A percentile compares a stretch with the other conserved stretches of the same genome.
phyloP scores from a whole-genome alignment of 1,140 invertebrate genomes.

The Drosophila triauraria region DNA sequence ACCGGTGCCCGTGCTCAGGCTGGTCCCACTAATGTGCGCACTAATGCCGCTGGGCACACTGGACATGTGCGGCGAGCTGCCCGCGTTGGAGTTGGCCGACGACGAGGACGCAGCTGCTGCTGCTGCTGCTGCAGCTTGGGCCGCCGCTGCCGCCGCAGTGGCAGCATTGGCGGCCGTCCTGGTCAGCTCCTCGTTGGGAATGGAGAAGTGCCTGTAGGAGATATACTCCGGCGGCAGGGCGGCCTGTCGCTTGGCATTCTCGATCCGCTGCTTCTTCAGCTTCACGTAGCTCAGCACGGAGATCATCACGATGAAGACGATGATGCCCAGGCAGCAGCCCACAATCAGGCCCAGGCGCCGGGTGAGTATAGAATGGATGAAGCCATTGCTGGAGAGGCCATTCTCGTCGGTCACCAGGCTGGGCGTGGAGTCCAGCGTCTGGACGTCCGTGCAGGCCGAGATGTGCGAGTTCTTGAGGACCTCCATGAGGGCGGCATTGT shows the following conservation, averaged over 20 bases:
- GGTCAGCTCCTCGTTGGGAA: constrained; percentile 85
- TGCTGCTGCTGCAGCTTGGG: constrained; percentile 10
- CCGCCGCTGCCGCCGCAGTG: constrained; percentile 35
- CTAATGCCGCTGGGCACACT: constrained; percentile 82
- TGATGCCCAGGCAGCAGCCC: constrained; percentile 93
- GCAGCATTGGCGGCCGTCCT: constrained; percentile 54
- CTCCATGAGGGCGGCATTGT: constrained; percentile 86
- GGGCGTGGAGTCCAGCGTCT: constrained; percentile 90
- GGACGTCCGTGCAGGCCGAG: constrained; percentile 91
- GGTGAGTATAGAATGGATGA: constrained; percentile 89
- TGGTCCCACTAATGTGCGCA: constrained; percentile 82
- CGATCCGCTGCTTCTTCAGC: constrained; percentile 91
- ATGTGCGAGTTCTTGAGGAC: constrained; percentile 90
- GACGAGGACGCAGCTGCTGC: background rate
- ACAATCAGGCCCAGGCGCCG: constrained; percentile 93
- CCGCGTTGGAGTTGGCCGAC: background rate
- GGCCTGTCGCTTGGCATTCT: constrained; percentile 89
- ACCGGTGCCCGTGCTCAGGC: constrained; percentile 70
- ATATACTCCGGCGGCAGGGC: constrained; percentile 89
- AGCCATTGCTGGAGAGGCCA: constrained; percentile 88
- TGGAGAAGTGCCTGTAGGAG: constrained; percentile 90
- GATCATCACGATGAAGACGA: constrained; percentile 93
- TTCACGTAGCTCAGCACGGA: constrained; percentile 94
- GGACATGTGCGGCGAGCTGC: constrained; percentile 61
- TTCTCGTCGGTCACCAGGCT: constrained; percentile 88